Percentiles rank a stretch among this genome's conserved stretches.
phyloP scores from a whole-genome alignment of 2,797 vertebrate genomes.

The Heteromormyrus szaboi region DNA sequence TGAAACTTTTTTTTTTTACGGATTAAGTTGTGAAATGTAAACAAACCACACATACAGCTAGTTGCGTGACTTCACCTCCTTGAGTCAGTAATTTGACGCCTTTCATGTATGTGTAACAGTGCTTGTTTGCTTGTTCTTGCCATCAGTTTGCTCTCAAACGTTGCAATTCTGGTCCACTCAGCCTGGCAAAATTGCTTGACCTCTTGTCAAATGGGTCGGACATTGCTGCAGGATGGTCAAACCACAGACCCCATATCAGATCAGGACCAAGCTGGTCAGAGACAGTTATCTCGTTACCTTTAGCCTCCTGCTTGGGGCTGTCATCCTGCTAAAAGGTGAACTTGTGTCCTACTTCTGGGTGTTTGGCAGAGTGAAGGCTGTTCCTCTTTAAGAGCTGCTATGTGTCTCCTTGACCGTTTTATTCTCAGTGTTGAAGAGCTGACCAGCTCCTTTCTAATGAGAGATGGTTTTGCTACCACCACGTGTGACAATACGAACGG shows the following conservation, averaged over 20 bases:
- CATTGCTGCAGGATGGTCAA: neutral
- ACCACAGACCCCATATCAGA: neutral
- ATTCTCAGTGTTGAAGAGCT: neutral
- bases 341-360: neutral
- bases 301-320: neutral
- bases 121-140: neutral
- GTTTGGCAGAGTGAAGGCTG: neutral
- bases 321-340: neutral
- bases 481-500: neutral
- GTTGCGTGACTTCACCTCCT: neutral
- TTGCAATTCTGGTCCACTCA: neutral
- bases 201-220: neutral
- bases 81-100: neutral
- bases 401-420: neutral
- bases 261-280: neutral
- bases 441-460: neutral
- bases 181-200: constrained; percentile 1
- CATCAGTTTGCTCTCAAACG: neutral
- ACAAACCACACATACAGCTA: neutral
- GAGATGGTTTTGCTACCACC: neutral
- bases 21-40: neutral
- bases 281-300: neutral
- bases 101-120: neutral
- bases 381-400: neutral
- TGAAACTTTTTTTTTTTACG: neutral